Conservation (phyloP, 2,888 invertebrate genomes). For the Gandaritis pyraliata region DNA sequence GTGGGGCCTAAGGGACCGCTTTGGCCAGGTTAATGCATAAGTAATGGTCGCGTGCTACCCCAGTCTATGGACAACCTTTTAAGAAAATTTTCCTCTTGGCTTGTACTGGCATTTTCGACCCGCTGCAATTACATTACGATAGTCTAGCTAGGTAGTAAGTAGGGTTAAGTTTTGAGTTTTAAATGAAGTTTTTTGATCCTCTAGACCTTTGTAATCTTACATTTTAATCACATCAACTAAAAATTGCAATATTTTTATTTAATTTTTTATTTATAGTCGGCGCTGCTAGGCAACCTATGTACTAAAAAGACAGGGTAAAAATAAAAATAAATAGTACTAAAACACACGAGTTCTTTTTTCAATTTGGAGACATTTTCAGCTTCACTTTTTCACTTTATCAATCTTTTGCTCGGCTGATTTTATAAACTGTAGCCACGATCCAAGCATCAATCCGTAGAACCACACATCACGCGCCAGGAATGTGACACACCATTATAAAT, state of each 20-base stretch:
- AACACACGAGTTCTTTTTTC: not conserved
- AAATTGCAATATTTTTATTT: too few species aligned
- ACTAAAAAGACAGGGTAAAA: too few species aligned
- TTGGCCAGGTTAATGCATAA: constrained; percentile 85
- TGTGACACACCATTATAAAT: constrained; percentile 82
- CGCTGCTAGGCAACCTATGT: too few species aligned
- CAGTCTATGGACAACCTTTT: constrained; percentile 63
- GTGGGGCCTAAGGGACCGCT: constrained; percentile 77
- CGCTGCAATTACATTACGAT: constrained; percentile 42
- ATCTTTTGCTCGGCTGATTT: constrained; percentile 10
- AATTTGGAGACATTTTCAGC: not conserved
- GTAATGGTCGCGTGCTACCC: constrained; percentile 80
- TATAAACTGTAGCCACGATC: constrained; percentile 21
- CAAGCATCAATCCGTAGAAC: constrained; percentile 23
- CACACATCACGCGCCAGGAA: constrained; percentile 59
- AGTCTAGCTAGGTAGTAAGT: constrained; percentile 15
- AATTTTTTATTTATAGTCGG: too few species aligned
- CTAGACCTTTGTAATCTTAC: not conserved
- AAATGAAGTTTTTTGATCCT: not conserved
- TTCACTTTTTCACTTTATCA: constrained; percentile 2
- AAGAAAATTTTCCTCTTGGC: constrained; percentile 60
- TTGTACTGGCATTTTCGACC: constrained; percentile 32
- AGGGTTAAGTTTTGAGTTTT: constrained; percentile 15
- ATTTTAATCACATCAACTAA: not conserved
- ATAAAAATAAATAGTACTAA: not conserved